Percentiles rank a stretch among this genome's conserved stretches.
Conservation (phyloP, 2,797 vertebrate species). For the Eulemur rubriventer region DNA sequence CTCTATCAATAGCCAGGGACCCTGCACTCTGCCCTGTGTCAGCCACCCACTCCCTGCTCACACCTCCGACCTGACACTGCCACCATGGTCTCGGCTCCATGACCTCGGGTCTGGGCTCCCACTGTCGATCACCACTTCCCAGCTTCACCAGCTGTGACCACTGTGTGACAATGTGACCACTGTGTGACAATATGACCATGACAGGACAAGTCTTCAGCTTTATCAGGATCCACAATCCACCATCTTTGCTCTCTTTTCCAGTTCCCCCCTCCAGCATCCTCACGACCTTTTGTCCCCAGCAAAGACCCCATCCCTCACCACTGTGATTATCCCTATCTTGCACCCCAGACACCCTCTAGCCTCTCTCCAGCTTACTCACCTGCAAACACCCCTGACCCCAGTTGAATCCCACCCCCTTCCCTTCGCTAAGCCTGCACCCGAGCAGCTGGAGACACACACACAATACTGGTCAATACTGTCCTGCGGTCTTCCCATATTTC, state of each 20-base stretch:
- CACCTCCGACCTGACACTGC: not conserved
- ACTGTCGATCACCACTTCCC: not conserved
- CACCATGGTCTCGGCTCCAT: not conserved
- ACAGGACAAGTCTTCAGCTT: not conserved
- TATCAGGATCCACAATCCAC: not conserved
- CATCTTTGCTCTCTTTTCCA: too few relatives aligned
- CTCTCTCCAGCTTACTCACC: not conserved
- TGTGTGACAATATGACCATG: not conserved
- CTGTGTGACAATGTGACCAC: not conserved
- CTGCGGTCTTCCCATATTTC: not conserved
- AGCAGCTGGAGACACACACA: not conserved
- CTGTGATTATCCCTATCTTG: too few relatives aligned
- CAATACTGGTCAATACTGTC: too few relatives aligned
- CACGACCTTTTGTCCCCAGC: not conserved
- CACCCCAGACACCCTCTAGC: not conserved
- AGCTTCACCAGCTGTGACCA: not conserved
- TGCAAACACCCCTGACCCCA: not conserved
- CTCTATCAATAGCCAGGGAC: not conserved
- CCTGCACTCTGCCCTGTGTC: fast-evolving
- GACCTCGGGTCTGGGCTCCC: not conserved
- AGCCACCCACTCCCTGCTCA: not conserved
- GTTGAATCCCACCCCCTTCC: not conserved
- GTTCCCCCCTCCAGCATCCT: not conserved
- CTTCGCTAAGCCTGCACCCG: not conserved
- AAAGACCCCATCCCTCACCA: not conserved